These are phyloP conservation scores for Clavelina lepadiformis DNA, from an alignment of 23 tunicate genomes.

Conservation along the genomic window DNA sequence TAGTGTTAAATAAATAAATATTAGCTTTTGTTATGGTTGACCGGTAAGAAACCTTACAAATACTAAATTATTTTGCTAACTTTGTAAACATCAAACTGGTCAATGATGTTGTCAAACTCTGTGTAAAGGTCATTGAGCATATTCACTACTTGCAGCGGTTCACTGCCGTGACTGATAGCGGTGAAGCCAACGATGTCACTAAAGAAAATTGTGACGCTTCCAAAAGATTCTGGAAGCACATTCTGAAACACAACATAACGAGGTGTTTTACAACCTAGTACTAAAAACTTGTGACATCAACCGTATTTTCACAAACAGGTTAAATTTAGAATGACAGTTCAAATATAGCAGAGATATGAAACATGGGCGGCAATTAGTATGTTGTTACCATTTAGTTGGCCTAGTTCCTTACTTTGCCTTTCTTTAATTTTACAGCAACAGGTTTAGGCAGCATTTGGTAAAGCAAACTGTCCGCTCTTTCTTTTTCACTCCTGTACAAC, in stretches of 20 bases:
- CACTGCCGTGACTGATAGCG: conserved; percentile 81
- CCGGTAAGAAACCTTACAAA: not conserved
- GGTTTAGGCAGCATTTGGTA: conserved; percentile 85
- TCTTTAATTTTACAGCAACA: conserved; percentile 77
- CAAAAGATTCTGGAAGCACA: conserved; percentile 52
- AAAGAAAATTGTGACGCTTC: conserved; percentile 86
- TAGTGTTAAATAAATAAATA: too few relatives aligned
- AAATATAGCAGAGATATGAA: too few relatives aligned
- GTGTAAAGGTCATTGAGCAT: conserved; percentile 95
- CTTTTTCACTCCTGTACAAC: conserved; percentile 63
- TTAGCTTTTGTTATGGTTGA: too few relatives aligned
- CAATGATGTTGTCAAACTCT: conserved; percentile 70
- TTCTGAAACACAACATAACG: conserved; percentile 21
- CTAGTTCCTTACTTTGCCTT: conserved; percentile 39
- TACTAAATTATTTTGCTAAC: conserved; percentile 4
- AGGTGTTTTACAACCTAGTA: not conserved
- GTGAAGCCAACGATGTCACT: conserved; percentile 97
- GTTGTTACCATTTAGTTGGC: too few relatives aligned
- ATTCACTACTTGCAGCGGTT: conserved; percentile 76
- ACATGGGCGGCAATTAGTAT: too few relatives aligned
- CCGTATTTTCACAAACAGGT: too few relatives aligned
- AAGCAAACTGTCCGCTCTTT: conserved; percentile 71
- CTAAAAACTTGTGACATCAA: too few relatives aligned
- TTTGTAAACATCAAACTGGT: conserved; percentile 82
- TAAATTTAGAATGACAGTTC: too few relatives aligned